These are phyloP conservation scores for Vanessa atalanta DNA, from an alignment of 1,140 invertebrate genomes.

Conservation along the genomic window DNA sequence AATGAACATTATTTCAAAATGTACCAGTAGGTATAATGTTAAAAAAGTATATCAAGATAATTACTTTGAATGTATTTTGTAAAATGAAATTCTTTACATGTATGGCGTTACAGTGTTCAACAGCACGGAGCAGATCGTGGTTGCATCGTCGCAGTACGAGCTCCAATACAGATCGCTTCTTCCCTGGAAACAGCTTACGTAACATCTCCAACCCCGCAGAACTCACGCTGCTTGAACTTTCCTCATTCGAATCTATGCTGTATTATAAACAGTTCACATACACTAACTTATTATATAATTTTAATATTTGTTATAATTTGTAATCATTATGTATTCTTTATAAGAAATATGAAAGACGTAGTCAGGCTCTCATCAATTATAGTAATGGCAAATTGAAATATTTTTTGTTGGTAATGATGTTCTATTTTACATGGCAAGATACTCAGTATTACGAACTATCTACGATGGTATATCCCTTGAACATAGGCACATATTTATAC, in stretches of 20 bases:
- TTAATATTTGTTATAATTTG: too few relatives aligned
- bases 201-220: conserved; percentile 88
- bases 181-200: conserved; percentile 91
- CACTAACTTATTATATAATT: neutral
- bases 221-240: conserved; percentile 61
- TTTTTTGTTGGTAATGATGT: too few relatives aligned
- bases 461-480: too few relatives aligned
- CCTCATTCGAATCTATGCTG: conserved; percentile 37
- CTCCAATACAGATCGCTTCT: conserved; percentile 93
- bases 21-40: neutral
- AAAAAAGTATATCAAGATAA: neutral
- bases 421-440: too few relatives aligned
- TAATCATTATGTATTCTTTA: too few relatives aligned
- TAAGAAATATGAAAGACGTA: too few relatives aligned
- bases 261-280: neutral
- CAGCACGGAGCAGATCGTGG: conserved; percentile 89
- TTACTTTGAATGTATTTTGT: neutral
- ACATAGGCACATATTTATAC: too few relatives aligned
- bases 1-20: too few relatives aligned
- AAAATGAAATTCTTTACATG: conserved; percentile 51
- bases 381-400: too few relatives aligned
- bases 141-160: conserved; percentile 92
- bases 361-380: too few relatives aligned
- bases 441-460: too few relatives aligned
- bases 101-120: conserved; percentile 79